Base-by-base conservation (phyloP, 2,113 vertebrate species). In the Pseudorasbora parva region DNA sequence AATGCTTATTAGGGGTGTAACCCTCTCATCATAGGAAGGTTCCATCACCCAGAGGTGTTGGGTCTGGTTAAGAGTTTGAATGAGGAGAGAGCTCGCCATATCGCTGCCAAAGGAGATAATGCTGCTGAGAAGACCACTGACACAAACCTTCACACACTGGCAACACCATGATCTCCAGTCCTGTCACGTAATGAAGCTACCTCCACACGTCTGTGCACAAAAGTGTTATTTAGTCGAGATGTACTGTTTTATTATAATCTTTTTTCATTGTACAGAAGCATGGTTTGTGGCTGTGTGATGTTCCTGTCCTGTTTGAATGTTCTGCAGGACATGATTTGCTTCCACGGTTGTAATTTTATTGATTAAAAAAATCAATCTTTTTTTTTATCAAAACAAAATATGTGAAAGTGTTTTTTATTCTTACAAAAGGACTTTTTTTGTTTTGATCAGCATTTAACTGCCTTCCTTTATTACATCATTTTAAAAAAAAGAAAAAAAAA, bases 41-140 rank as follows among this genome's bases (percentile, higher is more conserved):
- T 99, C 91, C 93, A 91, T 77, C 97, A 99, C 77, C 96, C 96
- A n/a, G 96, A 97, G 85, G 94, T 98, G 85, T 86, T 98, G 47
- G 94, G 94, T 86, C 92, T 99, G 60, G 92, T 97, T 71, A 91
- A 93, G 84, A 93, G 94, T 88, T 91, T 99, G 74, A 96, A 96
- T 41, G 85, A 91, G 77, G 95, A 97, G 87, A 94, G 98, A 90
- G 91, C 93, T 1, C 68, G 83, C 69, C 93, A 87, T 84, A 91
- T 94, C 88, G 84, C 86, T 17, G 83, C 84, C 8, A 11, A 87
- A 9, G 33, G 3, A 0, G 81, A 87, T 1, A 83, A 49, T 37
- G 57, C 23, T 51, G 64, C 78, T 0, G 66, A 80, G 62, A 43
- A 45, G 66, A 84, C 45, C 21, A 74, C 78, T 57, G 82, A 51